Conservation (phyloP, 2,113 vertebrate genomes). For the Coptodon bakossiorum region DNA sequence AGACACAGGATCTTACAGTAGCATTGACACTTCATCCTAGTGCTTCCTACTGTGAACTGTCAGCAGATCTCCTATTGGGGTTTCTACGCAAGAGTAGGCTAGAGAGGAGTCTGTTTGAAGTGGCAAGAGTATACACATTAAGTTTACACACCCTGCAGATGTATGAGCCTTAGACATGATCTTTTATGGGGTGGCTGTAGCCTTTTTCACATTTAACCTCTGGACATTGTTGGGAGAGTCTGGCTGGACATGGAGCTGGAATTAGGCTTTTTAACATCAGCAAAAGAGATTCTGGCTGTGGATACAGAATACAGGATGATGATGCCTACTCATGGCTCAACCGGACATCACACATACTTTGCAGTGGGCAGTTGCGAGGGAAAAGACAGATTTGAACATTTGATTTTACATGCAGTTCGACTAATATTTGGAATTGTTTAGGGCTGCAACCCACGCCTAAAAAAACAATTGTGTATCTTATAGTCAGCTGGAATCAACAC, state of each 20-base stretch:
- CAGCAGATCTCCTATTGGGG: constrained; percentile 45
- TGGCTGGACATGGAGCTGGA: neutral
- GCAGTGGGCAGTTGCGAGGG: neutral
- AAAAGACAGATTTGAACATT: neutral
- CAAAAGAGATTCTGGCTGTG: neutral
- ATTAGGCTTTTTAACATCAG: neutral
- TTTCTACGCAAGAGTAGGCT: constrained; percentile 8
- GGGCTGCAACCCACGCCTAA: accelerated
- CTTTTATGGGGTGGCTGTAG: neutral
- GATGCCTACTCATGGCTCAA: neutral
- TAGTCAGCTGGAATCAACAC: neutral
- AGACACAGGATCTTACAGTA: constrained; percentile 46
- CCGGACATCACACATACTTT: accelerated
- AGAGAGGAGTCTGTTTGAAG: constrained; percentile 18
- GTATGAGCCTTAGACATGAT: neutral
- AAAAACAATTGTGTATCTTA: accelerated
- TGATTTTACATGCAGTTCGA: neutral
- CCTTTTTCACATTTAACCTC: neutral
- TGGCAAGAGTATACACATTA: neutral
- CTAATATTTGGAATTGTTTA: neutral
- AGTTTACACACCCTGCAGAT: neutral
- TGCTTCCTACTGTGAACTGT: constrained; percentile 45
- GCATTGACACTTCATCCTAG: constrained; percentile 46
- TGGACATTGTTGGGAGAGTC: neutral
- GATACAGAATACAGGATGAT: neutral